phyloP scores from a whole-genome alignment of 1,140 invertebrate genomes.

The Bombus consobrinus region DNA sequence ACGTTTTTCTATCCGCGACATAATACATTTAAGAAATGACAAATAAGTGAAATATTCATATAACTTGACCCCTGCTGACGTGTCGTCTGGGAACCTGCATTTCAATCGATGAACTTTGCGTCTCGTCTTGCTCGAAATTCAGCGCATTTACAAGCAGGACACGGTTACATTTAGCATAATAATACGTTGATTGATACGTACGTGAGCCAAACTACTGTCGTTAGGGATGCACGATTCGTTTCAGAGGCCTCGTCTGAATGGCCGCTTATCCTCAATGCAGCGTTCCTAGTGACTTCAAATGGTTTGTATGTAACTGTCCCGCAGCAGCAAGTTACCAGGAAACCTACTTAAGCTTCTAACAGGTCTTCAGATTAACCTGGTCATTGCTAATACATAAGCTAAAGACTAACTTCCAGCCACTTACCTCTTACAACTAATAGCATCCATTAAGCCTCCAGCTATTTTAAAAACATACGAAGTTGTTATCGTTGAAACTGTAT shows the following conservation, averaged over 20 bases:
- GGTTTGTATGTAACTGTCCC: constrained; percentile 25
- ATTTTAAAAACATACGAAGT: background rate
- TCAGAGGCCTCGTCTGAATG: constrained; percentile 16
- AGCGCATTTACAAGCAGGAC: constrained; percentile 9
- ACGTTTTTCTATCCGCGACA: background rate
- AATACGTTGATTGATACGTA: constrained; percentile 57
- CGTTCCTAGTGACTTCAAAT: constrained; percentile 21
- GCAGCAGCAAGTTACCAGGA: constrained; percentile 35
- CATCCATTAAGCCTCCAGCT: background rate
- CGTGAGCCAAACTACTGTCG: constrained; percentile 41
- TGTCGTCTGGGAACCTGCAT: background rate
- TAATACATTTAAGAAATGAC: background rate
- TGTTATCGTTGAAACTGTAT: background rate
- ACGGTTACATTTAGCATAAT: constrained; percentile 53
- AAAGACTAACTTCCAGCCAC: background rate
- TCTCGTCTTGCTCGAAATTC: constrained; percentile 27
- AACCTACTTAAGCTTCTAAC: constrained; percentile 36
- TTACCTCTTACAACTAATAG: background rate
- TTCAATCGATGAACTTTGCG: constrained; percentile 10
- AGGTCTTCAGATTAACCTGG: constrained; percentile 10
- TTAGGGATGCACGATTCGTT: constrained; percentile 47
- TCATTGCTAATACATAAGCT: background rate
- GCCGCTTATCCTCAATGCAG: constrained; percentile 24
- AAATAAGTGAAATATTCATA: background rate
- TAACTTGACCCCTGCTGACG: background rate